These are phyloP conservation scores for Leucophenga montana DNA, from an alignment of 2,888 invertebrate species.

Conservation along the genomic window DNA sequence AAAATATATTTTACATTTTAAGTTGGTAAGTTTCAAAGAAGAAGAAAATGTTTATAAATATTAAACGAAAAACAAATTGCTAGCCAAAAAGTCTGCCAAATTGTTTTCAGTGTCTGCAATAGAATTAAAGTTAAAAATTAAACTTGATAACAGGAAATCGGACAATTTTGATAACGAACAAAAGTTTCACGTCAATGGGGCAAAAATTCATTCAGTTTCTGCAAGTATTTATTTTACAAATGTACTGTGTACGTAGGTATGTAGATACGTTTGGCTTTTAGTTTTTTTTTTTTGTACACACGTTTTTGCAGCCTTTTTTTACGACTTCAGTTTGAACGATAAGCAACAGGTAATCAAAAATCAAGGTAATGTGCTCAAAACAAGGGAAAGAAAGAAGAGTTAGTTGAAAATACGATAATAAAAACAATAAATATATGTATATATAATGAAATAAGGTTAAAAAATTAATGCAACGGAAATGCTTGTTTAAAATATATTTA, in stretches of 20 bases:
- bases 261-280: not conserved
- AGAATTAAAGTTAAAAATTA: too few species aligned
- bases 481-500: too few species aligned
- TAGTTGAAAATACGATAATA: not conserved
- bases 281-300: not conserved
- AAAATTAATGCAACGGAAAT: too few species aligned
- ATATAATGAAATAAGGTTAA: slow-evolving; percentile 9
- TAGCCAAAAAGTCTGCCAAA: too few species aligned
- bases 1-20: too few species aligned
- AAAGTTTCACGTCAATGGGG: not conserved
- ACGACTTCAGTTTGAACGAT: not conserved
- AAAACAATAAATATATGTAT: not conserved
- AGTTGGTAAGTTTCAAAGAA: too few species aligned
- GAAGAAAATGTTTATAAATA: too few species aligned
- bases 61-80: too few species aligned
- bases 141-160: too few species aligned
- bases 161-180: not conserved
- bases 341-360: slow-evolving; percentile 4
- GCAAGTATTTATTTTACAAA: not conserved
- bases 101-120: too few species aligned
- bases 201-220: not conserved
- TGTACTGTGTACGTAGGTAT: not conserved
- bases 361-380: not conserved
- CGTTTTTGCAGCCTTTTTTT: not conserved
- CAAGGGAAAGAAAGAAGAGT: not conserved